Percentiles rank a stretch among this genome's conserved stretches.
Conservation (phyloP, 2,888 invertebrate genomes). For the Drosophila mayaguana region DNA sequence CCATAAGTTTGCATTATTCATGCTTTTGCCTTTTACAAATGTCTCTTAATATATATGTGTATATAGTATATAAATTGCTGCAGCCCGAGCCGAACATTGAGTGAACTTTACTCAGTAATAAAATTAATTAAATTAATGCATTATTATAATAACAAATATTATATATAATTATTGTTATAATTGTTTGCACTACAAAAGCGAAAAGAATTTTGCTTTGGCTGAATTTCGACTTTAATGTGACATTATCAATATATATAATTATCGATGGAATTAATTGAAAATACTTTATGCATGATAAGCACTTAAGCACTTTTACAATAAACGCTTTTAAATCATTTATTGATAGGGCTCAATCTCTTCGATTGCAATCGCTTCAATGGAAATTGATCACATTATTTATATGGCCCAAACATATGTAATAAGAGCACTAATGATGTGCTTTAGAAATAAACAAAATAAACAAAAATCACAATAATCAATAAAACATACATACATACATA, state of each 20-base stretch:
- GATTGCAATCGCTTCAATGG: neutral
- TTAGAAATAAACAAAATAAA: neutral
- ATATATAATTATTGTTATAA: neutral
- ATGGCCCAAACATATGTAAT: neutral
- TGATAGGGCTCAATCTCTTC: conserved; percentile 1
- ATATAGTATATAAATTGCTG: neutral
- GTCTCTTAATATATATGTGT: neutral
- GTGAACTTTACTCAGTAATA: neutral
- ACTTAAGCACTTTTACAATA: neutral
- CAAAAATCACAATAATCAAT: neutral
- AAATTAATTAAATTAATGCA: neutral
- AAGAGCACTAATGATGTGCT: neutral
- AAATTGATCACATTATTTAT: conserved; percentile 7
- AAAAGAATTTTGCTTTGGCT: neutral
- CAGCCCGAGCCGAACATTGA: neutral
- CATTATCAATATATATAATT: neutral
- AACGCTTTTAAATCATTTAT: neutral
- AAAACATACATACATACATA: neutral
- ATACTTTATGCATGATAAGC: neutral
- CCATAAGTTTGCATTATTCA: conserved; percentile 1
- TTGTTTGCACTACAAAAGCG: neutral
- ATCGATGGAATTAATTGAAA: neutral
- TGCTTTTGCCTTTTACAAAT: conserved; percentile 1
- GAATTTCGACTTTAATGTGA: neutral
- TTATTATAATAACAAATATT: neutral